Conservation (phyloP, 2,113 vertebrate species). For the Xiphorhynchus elegans region DNA sequence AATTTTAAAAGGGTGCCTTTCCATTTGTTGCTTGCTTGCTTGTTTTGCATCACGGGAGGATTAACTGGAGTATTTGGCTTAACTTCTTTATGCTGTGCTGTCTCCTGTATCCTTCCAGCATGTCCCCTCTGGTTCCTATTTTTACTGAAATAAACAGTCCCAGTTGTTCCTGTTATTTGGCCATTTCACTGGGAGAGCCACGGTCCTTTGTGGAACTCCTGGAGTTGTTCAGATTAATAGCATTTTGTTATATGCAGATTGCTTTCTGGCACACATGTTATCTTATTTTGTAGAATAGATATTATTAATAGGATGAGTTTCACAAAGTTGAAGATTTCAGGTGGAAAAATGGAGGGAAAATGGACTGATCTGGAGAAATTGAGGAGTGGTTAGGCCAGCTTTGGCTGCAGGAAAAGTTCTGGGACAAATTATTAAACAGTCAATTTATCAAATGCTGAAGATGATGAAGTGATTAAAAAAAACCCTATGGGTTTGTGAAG, state of each 20-base stretch:
- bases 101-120: not conserved
- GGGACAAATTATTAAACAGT: not conserved
- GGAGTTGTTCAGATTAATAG: not conserved
- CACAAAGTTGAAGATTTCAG: not conserved
- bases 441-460: not conserved
- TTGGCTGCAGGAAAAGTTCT: not conserved
- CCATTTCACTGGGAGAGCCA: not conserved
- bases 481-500: not conserved
- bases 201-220: not conserved
- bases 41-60: not conserved
- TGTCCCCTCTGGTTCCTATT: not conserved
- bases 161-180: not conserved
- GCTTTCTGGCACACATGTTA: not conserved
- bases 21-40: not conserved
- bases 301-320: not conserved
- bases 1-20: not conserved
- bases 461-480: not conserved
- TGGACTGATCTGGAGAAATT: not conserved
- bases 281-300: not conserved
- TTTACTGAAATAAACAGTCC: not conserved
- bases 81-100: not conserved
- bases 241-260: not conserved
- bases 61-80: constrained; percentile 16
- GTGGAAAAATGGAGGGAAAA: not conserved
- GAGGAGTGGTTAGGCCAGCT: not conserved